Base-by-base conservation (phyloP, 1,140 invertebrate genomes). In the Armadillidium nasatum region DNA sequence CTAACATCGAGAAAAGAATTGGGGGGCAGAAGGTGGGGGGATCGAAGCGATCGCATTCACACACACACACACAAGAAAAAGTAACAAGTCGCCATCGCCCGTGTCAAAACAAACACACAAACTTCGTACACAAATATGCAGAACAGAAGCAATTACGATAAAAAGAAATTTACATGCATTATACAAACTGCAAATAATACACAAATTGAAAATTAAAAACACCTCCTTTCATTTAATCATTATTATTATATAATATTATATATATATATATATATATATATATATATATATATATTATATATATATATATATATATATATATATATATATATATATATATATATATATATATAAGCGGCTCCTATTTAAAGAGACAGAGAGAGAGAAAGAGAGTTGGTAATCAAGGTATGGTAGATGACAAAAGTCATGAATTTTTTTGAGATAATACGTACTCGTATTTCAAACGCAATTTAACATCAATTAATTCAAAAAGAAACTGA, bases 291-390 rank as follows among this genome's bases (percentile, higher is more conserved):
- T 70, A 44, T 19, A 9, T 70, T 6, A 23, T 9, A 46, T 19
- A 71, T 21, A 71, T 73, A 50, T 54, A 15, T 73, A 22, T 73
- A 11, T 73, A 22, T 73, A 11, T 73, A 60, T 60, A 23, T 73
- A 22, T 60, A 19, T 73, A 22, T 73, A 19, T 73, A 50, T 73
- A 22, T 73, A 71, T 43, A 33, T 22, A 71, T 43, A 33, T 33
- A 33, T 33, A 33, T 33, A 33, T 33, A 33, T 33, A 33, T 33
- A 33, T 33, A 33, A n/a, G n/a, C n/a, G n/a, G n/a, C n/a, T n/a
- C n/a, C n/a, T n/a, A n/a, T n/a, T n/a, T n/a, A n/a, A n/a, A n/a
- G n/a, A n/a, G n/a, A n/a, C n/a, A n/a, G n/a, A n/a, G n/a, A n/a
- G n/a, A n/a, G n/a, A n/a, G n/a, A n/a, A n/a, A n/a, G n/a, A n/a